phyloP scores from a whole-genome alignment of 2,888 invertebrate genomes.

The Entomobrya proxima region DNA sequence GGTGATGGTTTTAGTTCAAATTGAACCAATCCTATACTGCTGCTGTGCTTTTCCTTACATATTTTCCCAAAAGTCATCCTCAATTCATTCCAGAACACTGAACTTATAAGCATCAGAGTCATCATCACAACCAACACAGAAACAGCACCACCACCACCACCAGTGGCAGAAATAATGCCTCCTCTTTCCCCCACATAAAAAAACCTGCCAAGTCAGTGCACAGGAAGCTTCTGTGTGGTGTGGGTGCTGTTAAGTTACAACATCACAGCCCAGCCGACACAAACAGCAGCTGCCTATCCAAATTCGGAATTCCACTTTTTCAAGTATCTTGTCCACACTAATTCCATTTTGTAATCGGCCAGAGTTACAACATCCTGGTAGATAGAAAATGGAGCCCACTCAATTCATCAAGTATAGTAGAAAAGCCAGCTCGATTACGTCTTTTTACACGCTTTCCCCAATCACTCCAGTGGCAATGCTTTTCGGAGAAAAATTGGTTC shows the following conservation, averaged over 20 bases:
- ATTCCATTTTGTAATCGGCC: not conserved
- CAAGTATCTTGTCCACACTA: not conserved
- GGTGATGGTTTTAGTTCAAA: not conserved
- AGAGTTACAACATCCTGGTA: not conserved
- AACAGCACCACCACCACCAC: too few species aligned
- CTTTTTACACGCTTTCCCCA: not conserved
- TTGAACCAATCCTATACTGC: conserved; percentile 10
- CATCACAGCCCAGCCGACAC: too few species aligned
- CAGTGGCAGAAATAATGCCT: too few species aligned
- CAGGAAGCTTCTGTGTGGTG: too few species aligned
- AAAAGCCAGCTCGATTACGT: conserved; percentile 21
- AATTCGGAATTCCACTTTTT: conserved; percentile 16
- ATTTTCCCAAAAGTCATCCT: conserved; percentile 28
- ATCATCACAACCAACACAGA: not conserved
- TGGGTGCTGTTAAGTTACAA: too few species aligned
- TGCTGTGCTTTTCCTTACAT: not conserved
- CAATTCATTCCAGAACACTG: conserved; percentile 33
- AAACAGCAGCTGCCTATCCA: not conserved
- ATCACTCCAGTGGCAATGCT: not conserved
- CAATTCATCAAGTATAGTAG: not conserved
- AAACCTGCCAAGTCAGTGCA: not conserved
- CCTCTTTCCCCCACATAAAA: not conserved
- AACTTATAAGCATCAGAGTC: not conserved
- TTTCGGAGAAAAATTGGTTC: conserved; percentile 10
- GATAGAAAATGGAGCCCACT: not conserved